Conservation (phyloP, 1,140 invertebrate genomes). For the Pantala flavescens region DNA sequence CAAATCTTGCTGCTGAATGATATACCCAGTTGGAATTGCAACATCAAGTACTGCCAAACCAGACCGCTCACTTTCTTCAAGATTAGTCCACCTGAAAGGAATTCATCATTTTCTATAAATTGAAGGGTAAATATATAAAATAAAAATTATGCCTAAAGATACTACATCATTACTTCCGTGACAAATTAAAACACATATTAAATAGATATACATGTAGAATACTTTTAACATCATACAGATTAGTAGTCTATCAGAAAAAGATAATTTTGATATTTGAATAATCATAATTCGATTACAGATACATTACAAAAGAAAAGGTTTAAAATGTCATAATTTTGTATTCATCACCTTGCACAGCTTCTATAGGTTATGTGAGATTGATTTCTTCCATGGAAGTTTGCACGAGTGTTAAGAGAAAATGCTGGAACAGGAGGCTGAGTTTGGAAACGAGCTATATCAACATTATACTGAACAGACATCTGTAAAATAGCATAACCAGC, state of each 20-base stretch:
- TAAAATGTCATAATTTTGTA: background rate
- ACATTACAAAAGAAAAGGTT: too few species aligned
- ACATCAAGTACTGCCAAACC: conserved; percentile 89
- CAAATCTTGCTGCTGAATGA: conserved; percentile 81
- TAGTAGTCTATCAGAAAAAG: too few species aligned
- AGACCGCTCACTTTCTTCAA: conserved; percentile 66
- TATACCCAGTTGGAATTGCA: conserved; percentile 85
- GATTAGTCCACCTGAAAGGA: conserved; percentile 58
- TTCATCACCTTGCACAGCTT: conserved; percentile 63
- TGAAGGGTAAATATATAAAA: background rate
- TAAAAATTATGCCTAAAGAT: background rate
- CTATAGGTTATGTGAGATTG: conserved; percentile 80
- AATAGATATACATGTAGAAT: background rate
- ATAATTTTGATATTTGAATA: too few species aligned
- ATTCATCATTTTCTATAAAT: background rate
- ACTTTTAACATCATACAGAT: background rate
- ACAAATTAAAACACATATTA: background rate
- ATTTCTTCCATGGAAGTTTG: conserved; percentile 78
- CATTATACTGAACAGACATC: conserved; percentile 90
- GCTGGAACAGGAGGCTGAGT: conserved; percentile 69
- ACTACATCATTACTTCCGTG: background rate
- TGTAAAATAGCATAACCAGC: conserved; percentile 85
- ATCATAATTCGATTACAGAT: too few species aligned
- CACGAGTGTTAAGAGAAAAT: conserved; percentile 59
- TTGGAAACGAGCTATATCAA: conserved; percentile 76